Evolutionary conservation across 2,797 vertebrate species (phyloP), one percentile per base, ranked within the genome.

Genomic region (Phrynocephalus forsythii): DNA sequence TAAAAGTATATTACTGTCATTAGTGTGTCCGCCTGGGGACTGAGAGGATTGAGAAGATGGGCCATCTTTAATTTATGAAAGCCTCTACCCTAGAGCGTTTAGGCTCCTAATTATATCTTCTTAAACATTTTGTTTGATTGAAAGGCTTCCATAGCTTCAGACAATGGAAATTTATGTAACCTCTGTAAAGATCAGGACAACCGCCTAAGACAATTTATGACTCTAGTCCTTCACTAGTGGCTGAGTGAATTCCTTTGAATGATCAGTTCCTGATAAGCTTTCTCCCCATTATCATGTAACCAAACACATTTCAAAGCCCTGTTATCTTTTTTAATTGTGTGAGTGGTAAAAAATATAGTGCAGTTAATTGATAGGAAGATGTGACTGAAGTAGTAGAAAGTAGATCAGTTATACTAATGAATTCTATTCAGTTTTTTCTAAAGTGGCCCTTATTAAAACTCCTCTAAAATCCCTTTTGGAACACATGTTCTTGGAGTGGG

Each of bases 61-160:
- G n/a, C 38, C 44, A 52, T 77, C 72, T 77, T 87, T 87, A 56
- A 82, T 68, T 52, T 82, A 76, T 33, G 38, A 11, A 33, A 13
- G 5, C 3, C 13, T 38, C 56, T 48, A 26, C 68, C 67, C 56
- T 84, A 52, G 28, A 66, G 87, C 77, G 26, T 66, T 26, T 67
- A 38, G 16, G 8, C 8, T 86, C 56, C 75, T 67, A 84, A 84
- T 88, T 84, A 84, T 75, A 26, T 79, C n/a, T 28, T 66, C 73
- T 66, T 48, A 82, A 83, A 30, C 48, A 16, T 48, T 66, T 8
- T 66, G 38, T 63, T 78, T 67, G 38, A 84, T 66, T 48, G 30
- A 76, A 84, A 67, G 30, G n/a, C 11, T 13, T 88, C 22, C 13
- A 63, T 48, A 30, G 82, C 28, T 52, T 50, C 18, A 48, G n/a